These are phyloP conservation scores for Myripristis murdjan DNA, from an alignment of 2,797 vertebrate species.

Conservation along the genomic window DNA sequence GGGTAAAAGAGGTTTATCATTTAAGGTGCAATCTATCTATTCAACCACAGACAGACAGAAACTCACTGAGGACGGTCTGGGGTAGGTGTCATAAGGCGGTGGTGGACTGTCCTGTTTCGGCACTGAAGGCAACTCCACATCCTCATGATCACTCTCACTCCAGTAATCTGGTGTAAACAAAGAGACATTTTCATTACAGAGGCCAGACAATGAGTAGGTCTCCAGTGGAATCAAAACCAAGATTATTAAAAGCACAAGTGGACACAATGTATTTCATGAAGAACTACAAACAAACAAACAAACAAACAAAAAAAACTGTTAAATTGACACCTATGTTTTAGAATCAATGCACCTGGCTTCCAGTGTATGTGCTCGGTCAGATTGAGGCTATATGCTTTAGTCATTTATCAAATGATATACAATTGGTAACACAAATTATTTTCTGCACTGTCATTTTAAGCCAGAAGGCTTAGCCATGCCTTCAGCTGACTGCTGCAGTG, in stretches of 20 bases:
- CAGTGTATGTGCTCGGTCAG: too few relatives aligned
- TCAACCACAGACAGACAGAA: slow-evolving; percentile 19
- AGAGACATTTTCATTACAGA: slow-evolving; percentile 13
- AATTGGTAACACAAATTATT: slow-evolving; percentile 1
- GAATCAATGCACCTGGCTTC: too few relatives aligned
- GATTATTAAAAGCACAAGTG: background rate
- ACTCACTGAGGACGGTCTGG: slow-evolving; percentile 94
- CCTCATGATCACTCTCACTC: slow-evolving; percentile 99
- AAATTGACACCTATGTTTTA: too few relatives aligned
- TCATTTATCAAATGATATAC: background rate
- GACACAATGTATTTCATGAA: background rate
- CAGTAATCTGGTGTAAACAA: slow-evolving; percentile 91
- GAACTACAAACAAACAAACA: too few relatives aligned
- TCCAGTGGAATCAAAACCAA: slow-evolving; percentile 9
- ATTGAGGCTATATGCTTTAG: background rate
- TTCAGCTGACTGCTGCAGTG: too few relatives aligned
- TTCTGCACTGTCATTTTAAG: background rate
- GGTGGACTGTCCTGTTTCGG: slow-evolving; percentile 98
- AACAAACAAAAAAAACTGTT: too few relatives aligned
- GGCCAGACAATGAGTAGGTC: background rate
- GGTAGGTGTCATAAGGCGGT: slow-evolving; percentile 97
- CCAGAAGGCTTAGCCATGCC: too few relatives aligned
- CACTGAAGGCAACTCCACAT: slow-evolving; percentile 92
- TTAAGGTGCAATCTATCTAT: background rate
- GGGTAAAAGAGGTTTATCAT: background rate